These are phyloP conservation scores for Chirona hameri DNA, from an alignment of 2,888 invertebrate genomes.

Conservation along the genomic window DNA sequence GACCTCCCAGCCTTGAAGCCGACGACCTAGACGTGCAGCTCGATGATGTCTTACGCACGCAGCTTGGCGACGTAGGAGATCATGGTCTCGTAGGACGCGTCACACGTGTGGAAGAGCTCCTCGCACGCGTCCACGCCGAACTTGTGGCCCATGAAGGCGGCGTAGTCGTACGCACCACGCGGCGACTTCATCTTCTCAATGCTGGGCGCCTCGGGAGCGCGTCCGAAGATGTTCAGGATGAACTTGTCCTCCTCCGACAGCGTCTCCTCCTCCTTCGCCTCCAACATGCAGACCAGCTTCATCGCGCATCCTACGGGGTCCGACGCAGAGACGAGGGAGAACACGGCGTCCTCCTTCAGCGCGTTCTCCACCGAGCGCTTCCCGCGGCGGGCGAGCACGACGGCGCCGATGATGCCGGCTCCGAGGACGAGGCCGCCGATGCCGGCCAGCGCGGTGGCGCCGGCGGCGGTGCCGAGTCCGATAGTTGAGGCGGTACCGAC, in stretches of 20 bases:
- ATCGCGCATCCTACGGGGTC: constrained; percentile 2
- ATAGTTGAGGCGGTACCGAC: too few species aligned
- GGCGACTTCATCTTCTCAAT: background rate
- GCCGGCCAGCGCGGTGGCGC: too few species aligned
- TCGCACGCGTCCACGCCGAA: background rate
- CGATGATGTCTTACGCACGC: background rate
- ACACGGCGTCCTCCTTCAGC: background rate
- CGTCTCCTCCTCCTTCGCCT: background rate
- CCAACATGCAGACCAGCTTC: constrained; percentile 4
- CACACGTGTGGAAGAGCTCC: background rate
- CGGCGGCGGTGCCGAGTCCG: too few species aligned
- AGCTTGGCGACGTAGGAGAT: background rate
- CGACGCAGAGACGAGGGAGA: background rate
- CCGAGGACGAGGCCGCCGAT: background rate
- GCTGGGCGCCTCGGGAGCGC: background rate
- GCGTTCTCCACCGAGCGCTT: background rate
- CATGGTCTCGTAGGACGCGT: background rate
- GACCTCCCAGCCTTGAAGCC: too few species aligned
- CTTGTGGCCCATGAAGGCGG: too few species aligned
- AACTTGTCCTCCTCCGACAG: background rate
- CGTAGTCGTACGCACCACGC: background rate
- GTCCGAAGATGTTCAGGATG: background rate
- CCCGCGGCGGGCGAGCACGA: background rate
- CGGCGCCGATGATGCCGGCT: background rate
- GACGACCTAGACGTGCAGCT: too few species aligned